Base-by-base conservation (phyloP, 2,888 invertebrate genomes). In the Meliscaeva auricollis region DNA sequence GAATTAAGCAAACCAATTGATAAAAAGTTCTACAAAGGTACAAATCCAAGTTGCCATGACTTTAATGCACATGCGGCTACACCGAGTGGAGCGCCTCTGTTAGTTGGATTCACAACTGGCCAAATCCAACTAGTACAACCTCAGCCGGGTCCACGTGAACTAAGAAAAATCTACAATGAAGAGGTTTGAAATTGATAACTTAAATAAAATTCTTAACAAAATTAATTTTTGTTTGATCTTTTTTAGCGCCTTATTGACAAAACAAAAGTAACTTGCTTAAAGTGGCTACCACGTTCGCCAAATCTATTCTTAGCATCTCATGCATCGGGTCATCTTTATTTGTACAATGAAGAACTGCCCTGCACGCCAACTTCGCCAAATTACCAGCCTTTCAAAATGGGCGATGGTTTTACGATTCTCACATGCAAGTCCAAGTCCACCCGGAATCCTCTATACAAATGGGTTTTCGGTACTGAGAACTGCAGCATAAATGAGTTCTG, bases 91-190 rank as follows among this genome's bases (percentile, higher is more conserved):
- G 97, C 98, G 22, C 96, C 97, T 70, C 94, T 99, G 88, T 94
- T 99, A 89, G 98, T 99, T 90, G 99, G 99, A 77, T 99, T 99
- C 93, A 98, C 98, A 89, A 98, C 98, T 30, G 99, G 99, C 87
- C 99, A 99, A 93, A 97, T 99, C 91, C 99, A 99, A 93, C 94
- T 99, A 88, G 97, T 99, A 91, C 98, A 99, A 93, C 98, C 99
- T 72, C 99, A 99, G 93, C 98, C 98, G 79, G 96, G 98, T 90
- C 97, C 97, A 90, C 98, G 99, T 92, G 99, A 99, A 94, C 94
- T 97, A 90, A 97, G 97, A 93, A 98, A 98, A 94, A 94, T 99
- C 88, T 99, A 97, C 93, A 99, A 99, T 94, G 99, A 99, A 94
- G 99, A 99, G 94, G 97, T 97, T 26, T 7, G n/a, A 1, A 8